phyloP scores from a whole-genome alignment of 2,888 invertebrate species.

The Osedax frankpressi region DNA sequence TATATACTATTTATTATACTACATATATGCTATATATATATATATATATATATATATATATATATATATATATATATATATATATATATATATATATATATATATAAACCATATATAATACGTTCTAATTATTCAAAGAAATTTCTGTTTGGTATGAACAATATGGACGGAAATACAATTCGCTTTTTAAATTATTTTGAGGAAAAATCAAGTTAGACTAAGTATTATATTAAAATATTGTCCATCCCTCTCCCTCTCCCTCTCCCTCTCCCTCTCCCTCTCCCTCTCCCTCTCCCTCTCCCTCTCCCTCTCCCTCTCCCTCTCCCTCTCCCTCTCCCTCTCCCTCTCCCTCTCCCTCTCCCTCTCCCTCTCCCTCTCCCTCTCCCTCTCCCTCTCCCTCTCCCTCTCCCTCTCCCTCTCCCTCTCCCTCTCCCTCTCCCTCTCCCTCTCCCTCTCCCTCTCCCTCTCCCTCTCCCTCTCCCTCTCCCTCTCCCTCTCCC shows the following conservation, averaged over 20 bases:
- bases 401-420: slow-evolving; percentile 11
- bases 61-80: no score
- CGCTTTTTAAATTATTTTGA: no score
- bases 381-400: slow-evolving; percentile 10
- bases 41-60: no score
- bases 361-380: slow-evolving; percentile 12
- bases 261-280: slow-evolving; percentile 13
- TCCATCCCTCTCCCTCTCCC: slow-evolving; percentile 11
- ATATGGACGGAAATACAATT: no score
- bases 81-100: no score
- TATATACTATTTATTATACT: no score
- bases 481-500: slow-evolving; percentile 10
- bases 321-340: slow-evolving; percentile 13
- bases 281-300: slow-evolving; percentile 13
- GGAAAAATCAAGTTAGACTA: no score
- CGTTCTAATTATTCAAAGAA: no score
- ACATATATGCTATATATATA: no score
- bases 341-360: slow-evolving; percentile 13
- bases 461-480: slow-evolving; percentile 11
- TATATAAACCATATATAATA: no score
- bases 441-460: slow-evolving; percentile 11
- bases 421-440: slow-evolving; percentile 10
- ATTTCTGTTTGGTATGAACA: no score
- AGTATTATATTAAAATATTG: no score
- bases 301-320: slow-evolving; percentile 12